Evolutionary conservation across 1,140 invertebrate genomes (phyloP).

Genomic region (Diabrotica virgifera): DNA sequence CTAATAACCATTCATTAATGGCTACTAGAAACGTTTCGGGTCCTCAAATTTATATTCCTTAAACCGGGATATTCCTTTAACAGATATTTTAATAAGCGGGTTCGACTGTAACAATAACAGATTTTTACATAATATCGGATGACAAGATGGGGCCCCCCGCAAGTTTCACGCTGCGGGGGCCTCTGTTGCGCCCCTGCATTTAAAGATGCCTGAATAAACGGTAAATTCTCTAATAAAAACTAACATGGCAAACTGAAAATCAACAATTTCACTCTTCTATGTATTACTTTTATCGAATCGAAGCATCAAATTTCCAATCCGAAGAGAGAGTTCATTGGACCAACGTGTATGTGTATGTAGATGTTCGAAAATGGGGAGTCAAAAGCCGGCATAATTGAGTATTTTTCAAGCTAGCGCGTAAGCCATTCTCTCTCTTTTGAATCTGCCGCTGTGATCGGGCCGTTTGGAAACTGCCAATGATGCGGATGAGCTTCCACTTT

Average conservation of each 20-base stretch:
- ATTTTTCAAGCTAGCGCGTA: slow-evolving; percentile 8
- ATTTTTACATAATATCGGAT: too few species aligned
- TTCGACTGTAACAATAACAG: too few species aligned
- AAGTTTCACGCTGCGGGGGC: too few species aligned
- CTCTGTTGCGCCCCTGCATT: too few species aligned
- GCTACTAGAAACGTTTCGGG: too few species aligned
- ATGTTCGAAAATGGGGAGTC: slow-evolving; percentile 10
- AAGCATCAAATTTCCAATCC: background rate
- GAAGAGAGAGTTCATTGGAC: background rate
- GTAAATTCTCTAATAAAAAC: too few species aligned
- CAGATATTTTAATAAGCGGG: too few species aligned
- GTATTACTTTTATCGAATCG: background rate
- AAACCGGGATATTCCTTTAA: too few species aligned
- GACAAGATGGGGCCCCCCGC: too few species aligned
- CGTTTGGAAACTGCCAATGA: slow-evolving; percentile 4
- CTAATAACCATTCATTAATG: too few species aligned
- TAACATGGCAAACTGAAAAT: background rate
- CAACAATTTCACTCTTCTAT: background rate
- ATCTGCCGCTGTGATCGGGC: slow-evolving; percentile 5
- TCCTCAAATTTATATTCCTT: too few species aligned
- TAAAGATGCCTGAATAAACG: too few species aligned
- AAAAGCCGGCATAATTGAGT: slow-evolving; percentile 14
- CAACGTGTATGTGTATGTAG: background rate
- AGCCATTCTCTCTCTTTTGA: slow-evolving; percentile 8
- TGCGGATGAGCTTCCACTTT: slow-evolving; percentile 6